phyloP scores from a whole-genome alignment of 2,888 invertebrate genomes.

The Troglohyphantes excavatus region DNA sequence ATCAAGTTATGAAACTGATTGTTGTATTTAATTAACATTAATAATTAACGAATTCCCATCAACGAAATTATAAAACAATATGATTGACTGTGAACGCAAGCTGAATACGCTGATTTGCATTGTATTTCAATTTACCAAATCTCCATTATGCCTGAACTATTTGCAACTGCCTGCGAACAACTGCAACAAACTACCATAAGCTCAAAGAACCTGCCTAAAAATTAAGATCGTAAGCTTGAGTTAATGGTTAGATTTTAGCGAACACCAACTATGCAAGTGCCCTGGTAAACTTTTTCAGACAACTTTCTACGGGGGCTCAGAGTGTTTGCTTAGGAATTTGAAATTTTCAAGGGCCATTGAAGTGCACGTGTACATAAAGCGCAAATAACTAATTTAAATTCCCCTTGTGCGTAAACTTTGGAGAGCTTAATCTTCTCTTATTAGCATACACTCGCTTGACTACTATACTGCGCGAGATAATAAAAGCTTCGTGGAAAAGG shows the following conservation, averaged over 20 bases:
- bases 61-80: too few species aligned
- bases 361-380: neutral
- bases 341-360: constrained; percentile 22
- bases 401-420: constrained; percentile 21
- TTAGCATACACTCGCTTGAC: constrained; percentile 28
- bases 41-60: too few species aligned
- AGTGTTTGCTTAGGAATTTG: constrained; percentile 21
- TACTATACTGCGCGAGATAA: constrained; percentile 12
- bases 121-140: too few species aligned
- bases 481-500: constrained; percentile 22
- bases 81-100: too few species aligned
- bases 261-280: neutral
- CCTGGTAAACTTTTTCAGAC: neutral
- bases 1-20: too few species aligned
- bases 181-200: too few species aligned
- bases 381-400: constrained; percentile 50
- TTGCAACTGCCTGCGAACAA: too few species aligned
- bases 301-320: neutral
- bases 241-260: neutral
- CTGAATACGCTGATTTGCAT: too few species aligned
- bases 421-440: constrained; percentile 28
- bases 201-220: neutral
- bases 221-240: neutral
- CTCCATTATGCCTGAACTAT: too few species aligned
- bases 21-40: too few species aligned